Evolutionary conservation across 2,888 invertebrate species (phyloP), one percentile per base, ranked within the genome.

Genomic region (Monoplex corrugatus): DNA sequence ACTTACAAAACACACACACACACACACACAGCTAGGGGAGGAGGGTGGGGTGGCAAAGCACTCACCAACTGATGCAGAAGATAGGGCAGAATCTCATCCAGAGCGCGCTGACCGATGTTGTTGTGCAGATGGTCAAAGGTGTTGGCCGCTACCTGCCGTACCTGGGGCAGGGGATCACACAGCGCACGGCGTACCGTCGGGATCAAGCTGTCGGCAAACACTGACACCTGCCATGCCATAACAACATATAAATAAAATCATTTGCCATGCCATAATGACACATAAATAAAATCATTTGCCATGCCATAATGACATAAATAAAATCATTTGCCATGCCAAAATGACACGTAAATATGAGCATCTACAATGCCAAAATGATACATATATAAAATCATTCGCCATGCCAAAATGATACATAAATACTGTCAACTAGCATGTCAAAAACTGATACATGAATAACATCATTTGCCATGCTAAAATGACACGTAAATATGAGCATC

Each of bases 41-140:
- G 1, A 43, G 10, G 19, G n/a, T n/a, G n/a, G 0, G 28, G 2
- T 10, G 68, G 2, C 44, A 16, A 5, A 43, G 0, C 32, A 87
- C 93, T 90, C 94, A 97, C 97, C 96, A 98, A 95, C 95, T 98
- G 97, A 44, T 97, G 97, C 93, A 99, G 97, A 97, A 99, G 98
- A 91, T 98, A 97, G 89, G 99, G 99, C 92, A 99, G 97, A 96
- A 99, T 99, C 96, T 99, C 99, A 96, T 99, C 99, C 88, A 99
- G 97, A 84, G 99, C 99, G 95, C 98, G 97, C 91, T 98, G 97
- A 88, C 99, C 99, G 91, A 99, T 98, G 91, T 98, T 99, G 89
- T 98, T 97, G 97, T 99, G 99, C 92, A 99, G 97, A 93, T 98
- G 98, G 96, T 99, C 99, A 96, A 99, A 99, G 0, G 99, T 99